phyloP scores from a whole-genome alignment of 2,888 invertebrate genomes.

The Amphiduros pacificus region DNA sequence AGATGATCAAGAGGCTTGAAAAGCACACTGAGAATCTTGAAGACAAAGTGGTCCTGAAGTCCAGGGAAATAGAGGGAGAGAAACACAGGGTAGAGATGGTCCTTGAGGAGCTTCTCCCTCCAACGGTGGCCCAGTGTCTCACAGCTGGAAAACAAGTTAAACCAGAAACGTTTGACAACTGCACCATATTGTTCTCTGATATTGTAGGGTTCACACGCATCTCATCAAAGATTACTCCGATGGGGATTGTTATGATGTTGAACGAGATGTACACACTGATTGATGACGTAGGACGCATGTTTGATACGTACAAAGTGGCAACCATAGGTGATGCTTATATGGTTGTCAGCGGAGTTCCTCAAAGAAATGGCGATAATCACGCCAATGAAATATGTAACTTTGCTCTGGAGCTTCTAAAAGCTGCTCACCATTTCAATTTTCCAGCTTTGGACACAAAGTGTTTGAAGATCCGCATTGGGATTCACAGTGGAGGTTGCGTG shows the following conservation, averaged over 20 bases:
- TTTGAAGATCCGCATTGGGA: constrained; percentile 29
- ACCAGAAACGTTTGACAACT: constrained; percentile 57
- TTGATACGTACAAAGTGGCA: no score
- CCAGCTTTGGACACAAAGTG: constrained; percentile 24
- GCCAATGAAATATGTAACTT: constrained; percentile 31
- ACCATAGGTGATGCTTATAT: no score
- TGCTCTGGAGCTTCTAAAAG: constrained; percentile 29
- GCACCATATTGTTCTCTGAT: constrained; percentile 92
- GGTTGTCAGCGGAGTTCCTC: no score
- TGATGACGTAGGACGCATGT: no score
- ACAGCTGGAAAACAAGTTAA: constrained; percentile 58
- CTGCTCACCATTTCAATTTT: constrained; percentile 24
- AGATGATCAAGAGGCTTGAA: constrained; percentile 89
- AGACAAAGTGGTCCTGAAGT: constrained; percentile 87
- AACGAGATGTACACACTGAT: constrained; percentile 94
- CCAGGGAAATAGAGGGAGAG: constrained; percentile 92
- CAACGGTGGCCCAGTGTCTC: constrained; percentile 47
- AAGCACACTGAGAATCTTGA: constrained; percentile 94
- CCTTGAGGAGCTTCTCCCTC: constrained; percentile 90
- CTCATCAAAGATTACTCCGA: constrained; percentile 91
- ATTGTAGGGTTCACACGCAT: constrained; percentile 97
- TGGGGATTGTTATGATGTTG: constrained; percentile 97
- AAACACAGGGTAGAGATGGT: no score
- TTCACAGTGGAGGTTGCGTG: constrained; percentile 28
- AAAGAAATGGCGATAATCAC: constrained; percentile 20